phyloP scores from a whole-genome alignment of 2,888 invertebrate species.

The Gastracanthus pulcherrimus region DNA sequence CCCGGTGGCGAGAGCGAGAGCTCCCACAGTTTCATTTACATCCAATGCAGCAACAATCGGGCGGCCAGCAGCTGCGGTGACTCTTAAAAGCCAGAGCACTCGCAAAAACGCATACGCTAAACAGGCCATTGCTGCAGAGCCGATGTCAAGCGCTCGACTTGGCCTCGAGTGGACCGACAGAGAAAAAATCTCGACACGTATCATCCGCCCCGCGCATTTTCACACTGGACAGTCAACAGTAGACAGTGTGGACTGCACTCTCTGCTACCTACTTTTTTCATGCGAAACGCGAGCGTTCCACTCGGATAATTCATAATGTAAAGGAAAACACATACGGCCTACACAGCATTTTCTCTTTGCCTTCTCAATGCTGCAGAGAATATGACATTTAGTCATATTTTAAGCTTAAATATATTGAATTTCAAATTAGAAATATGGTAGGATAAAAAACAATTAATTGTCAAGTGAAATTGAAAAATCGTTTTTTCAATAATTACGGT shows the following conservation, averaged over 20 bases:
- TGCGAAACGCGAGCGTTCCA: neutral
- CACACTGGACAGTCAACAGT: constrained; percentile 12
- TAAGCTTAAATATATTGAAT: too few species aligned
- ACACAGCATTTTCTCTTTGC: neutral
- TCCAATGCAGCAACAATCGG: constrained; percentile 45
- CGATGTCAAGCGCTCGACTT: neutral
- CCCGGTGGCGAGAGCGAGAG: neutral
- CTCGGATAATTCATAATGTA: neutral
- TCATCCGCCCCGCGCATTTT: constrained; percentile 2
- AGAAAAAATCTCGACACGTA: neutral
- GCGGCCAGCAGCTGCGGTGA: neutral
- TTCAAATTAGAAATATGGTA: too few species aligned
- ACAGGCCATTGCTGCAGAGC: neutral
- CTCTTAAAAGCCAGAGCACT: neutral
- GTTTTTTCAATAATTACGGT: too few species aligned
- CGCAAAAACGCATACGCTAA: neutral
- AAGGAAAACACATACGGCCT: neutral
- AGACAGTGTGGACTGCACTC: too few species aligned
- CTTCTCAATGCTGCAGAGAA: too few species aligned
- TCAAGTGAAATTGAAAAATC: too few species aligned
- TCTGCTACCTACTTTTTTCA: neutral
- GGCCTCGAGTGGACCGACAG: neutral
- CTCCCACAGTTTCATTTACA: constrained; percentile 51
- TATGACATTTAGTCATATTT: too few species aligned
- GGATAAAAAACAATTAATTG: too few species aligned